Evolutionary conservation across 2,113 vertebrate genomes (phyloP), one percentile per base, ranked within the genome.

Genomic region (Hoplias malabaricus): DNA sequence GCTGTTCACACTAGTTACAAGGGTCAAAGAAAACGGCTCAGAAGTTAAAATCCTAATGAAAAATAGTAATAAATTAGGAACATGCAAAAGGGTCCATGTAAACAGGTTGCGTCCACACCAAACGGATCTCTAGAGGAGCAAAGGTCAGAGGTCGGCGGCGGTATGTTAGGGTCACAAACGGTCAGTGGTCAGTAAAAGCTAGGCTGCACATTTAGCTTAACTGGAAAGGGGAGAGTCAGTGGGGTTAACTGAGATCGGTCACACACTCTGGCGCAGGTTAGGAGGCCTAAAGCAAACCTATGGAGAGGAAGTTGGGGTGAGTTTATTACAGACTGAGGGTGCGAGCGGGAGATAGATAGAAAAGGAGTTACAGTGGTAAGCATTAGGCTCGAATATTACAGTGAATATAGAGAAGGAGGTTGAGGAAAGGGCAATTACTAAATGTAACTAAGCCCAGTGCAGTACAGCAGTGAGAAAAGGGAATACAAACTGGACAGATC

Each of bases 141-240:
- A 73, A 38, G 72, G 68, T 72, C 70, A 79, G 80, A 84, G 76
- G 83, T 83, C 75, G 77, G 62, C 80, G 79, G 83, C 65, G 83
- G 81, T 75, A 79, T 85, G 82, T 89, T 85, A 89, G 81, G 83
- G 82, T 84, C 33, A 83, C n/a, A 46, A 3, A 27, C 0, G 76
- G 85, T 89, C 36, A 89, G 34, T 0, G 78, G 85, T 89, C 36
- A 89, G 84, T 85, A 84, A 46, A 80, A 83, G 69, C 72, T 74
- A 81, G 25, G 21, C 68, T 84, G 78, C 36, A 54, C 29, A n/a
- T 29, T 23, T 73, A 72, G 73, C 70, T 67, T 54, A 76, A 83
- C 56, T 54, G 74, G 73, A 79, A 27, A 25, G 16, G 11, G 6
- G 56, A 19, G 0, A 57, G 84, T 89, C 87, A 88, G 54, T 81